Conservation (phyloP, 2,888 invertebrate genomes). For the Drymonia ruficornis region DNA sequence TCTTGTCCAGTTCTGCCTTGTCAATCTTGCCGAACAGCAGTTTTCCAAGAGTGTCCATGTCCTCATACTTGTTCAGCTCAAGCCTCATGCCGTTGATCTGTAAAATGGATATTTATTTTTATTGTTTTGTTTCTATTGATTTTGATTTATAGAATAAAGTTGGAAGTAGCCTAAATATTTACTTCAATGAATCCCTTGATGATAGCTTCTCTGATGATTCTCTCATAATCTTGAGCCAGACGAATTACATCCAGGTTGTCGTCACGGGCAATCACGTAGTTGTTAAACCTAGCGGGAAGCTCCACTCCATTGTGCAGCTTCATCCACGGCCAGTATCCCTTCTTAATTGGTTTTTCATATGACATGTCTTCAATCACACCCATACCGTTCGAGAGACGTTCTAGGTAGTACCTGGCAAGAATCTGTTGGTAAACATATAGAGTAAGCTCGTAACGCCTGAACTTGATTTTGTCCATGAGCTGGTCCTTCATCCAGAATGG, state of each 20-base stretch:
- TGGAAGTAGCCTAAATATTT: constrained; percentile 24
- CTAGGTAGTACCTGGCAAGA: constrained; percentile 85
- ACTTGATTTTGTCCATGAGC: constrained; percentile 61
- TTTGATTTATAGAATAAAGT: neutral
- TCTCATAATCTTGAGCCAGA: constrained; percentile 73
- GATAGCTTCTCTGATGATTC: constrained; percentile 84
- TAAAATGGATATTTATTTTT: constrained; percentile 13
- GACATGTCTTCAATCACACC: constrained; percentile 74
- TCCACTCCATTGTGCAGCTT: constrained; percentile 82
- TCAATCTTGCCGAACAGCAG: constrained; percentile 76
- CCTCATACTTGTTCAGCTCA: constrained; percentile 71
- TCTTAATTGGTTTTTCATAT: constrained; percentile 69
- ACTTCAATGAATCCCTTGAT: constrained; percentile 81
- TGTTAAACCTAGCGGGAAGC: constrained; percentile 78
- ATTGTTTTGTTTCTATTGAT: neutral
- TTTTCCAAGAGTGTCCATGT: constrained; percentile 82
- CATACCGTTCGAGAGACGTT: constrained; percentile 80
- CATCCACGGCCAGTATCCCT: constrained; percentile 85
- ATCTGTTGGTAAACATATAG: constrained; percentile 87
- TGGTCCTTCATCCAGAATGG: constrained; percentile 87
- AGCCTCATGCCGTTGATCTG: constrained; percentile 68
- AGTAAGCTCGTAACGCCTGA: constrained; percentile 82
- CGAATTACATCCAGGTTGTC: constrained; percentile 55
- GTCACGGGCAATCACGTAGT: constrained; percentile 61
- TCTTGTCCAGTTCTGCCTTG: constrained; percentile 67